Base-by-base conservation (phyloP, 2,113 vertebrate genomes). In the Melanerpes formicivorus region DNA sequence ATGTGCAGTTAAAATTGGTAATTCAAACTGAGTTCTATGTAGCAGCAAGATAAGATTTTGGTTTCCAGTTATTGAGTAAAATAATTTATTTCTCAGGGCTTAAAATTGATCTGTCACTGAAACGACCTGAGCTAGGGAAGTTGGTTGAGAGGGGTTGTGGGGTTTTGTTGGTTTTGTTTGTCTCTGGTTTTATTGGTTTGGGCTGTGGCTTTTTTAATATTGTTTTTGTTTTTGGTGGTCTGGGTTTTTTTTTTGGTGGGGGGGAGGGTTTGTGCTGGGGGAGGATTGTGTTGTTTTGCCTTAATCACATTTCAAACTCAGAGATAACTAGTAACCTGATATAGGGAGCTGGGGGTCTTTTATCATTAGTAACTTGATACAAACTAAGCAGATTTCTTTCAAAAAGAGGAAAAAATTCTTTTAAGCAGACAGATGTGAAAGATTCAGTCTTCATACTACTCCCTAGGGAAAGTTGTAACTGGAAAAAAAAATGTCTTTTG, bases 401-500 rank as follows among this genome's bases (percentile, higher is more conserved):
- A 66, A 44, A 93, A 92, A n/a, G 9, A 56, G 34, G n/a, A 50
- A 67, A 86, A 69, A 69, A 10, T 1, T 32, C 30, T 78, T 90
- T 59, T 75, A 78, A 7, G 4, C 56, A 42, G 14, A 40, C 1
- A 8, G 44, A 48, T 44, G 8, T 56, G 48, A 78, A 73, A 71
- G 7, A 10, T 74, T 77, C 65, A 71, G 18, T 34, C 60, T 23
- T 18, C 19, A 18, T 3, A 27, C 0, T 6, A 26, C 12, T 46
- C 88, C 6, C 18, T 59, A 34, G 29, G 9, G 26, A 77, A 81
- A 23, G 4, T 40, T 76, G 16, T 48, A 62, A 58, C 2, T 40
- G 23, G 6, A 27, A n/a, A 14, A 7, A 13, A 29, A 7, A 3
- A 7, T 11, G 1, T 4, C 26, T 3, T 66, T 19, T 50, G 10